phyloP scores from a whole-genome alignment of 2,113 vertebrate genomes.

The Siniperca knerii region DNA sequence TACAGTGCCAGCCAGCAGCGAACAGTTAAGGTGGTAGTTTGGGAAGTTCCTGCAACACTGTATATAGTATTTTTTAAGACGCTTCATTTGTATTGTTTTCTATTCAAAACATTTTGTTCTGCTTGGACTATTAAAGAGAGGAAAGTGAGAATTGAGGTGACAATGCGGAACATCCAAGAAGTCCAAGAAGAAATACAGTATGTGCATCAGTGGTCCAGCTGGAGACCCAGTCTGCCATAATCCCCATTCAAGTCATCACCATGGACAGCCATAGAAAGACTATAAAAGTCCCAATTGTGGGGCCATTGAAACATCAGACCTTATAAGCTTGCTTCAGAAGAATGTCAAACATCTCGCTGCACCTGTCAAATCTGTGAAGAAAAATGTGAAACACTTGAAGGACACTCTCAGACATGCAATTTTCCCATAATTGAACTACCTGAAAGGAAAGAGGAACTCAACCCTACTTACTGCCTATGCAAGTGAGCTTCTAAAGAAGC shows the following conservation, averaged over 20 bases:
- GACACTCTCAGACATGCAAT: constrained; percentile 22
- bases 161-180: not conserved
- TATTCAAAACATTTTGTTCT: not conserved
- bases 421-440: constrained; percentile 14
- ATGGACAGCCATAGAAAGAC: not conserved
- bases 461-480: not conserved
- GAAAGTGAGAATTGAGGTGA: not conserved
- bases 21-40: not conserved
- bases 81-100: not conserved
- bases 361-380: not conserved
- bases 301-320: not conserved
- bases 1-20: not conserved
- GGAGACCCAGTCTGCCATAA: not conserved
- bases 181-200: not conserved
- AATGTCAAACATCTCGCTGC: not conserved
- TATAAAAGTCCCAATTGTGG: not conserved
- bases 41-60: not conserved
- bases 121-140: not conserved
- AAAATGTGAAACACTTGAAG: constrained; percentile 1
- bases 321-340: not conserved
- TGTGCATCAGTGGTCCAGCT: not conserved
- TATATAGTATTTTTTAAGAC: not conserved
- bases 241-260: not conserved
- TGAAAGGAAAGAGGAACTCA: constrained; percentile 2
- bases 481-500: not conserved